A percentile compares a stretch with the other conserved stretches of the same genome.
These are phyloP conservation scores for Oophaga pumilio DNA, from an alignment of 2,113 vertebrate species.

Conservation along the genomic window DNA sequence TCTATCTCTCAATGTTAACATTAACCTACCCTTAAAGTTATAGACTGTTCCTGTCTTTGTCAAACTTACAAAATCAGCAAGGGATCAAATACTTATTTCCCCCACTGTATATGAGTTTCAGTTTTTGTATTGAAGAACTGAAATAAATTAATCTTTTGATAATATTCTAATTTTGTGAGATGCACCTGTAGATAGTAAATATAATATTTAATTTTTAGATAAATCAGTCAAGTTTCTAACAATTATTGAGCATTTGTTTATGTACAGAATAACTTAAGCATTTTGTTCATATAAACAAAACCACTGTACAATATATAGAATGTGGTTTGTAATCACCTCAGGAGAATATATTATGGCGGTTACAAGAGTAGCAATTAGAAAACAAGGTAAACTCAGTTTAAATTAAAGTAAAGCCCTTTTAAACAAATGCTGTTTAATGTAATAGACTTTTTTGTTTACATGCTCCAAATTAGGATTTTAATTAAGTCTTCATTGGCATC, in stretches of 20 bases:
- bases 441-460: slow-evolving; percentile 57
- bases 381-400: slow-evolving; percentile 32
- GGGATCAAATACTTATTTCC: no score
- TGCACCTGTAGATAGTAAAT: no score
- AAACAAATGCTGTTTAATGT: slow-evolving; percentile 53
- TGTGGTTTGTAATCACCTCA: background rate
- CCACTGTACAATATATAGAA: background rate
- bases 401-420: slow-evolving; percentile 48
- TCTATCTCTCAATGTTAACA: no score
- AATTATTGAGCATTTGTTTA: background rate
- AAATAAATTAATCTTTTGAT: no score
- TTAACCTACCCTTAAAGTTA: no score
- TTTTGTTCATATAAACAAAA: background rate
- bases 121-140: no score
- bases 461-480: slow-evolving; percentile 56
- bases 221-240: background rate
- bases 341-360: background rate
- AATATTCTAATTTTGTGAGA: no score
- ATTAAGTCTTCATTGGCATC: slow-evolving; percentile 55
- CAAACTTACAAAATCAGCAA: no score
- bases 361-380: slow-evolving; percentile 29
- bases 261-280: background rate
- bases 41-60: no score
- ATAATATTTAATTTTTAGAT: no score
- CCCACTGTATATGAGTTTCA: no score